A percentile compares a stretch with the other conserved stretches of the same genome.
These are phyloP conservation scores for Temnothorax rugatulus DNA, from an alignment of 2,888 invertebrate species.

Conservation along the genomic window DNA sequence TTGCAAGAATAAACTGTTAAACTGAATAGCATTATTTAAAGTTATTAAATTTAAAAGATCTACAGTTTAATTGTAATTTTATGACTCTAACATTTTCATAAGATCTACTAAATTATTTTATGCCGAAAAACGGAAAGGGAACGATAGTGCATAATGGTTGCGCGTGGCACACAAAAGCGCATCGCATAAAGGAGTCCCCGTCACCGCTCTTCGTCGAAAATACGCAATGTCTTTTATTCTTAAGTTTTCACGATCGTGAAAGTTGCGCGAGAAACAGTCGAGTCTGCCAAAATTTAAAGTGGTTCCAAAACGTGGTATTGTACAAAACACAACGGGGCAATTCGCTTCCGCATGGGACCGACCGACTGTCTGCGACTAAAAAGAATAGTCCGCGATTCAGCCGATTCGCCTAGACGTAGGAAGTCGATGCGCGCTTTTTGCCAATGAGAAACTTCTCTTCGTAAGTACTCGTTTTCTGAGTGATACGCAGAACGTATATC, in stretches of 20 bases:
- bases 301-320: constrained; percentile 67
- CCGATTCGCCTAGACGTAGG: constrained; percentile 69
- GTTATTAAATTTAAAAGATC: neutral
- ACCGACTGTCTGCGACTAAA: constrained; percentile 61
- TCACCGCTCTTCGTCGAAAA: constrained; percentile 52
- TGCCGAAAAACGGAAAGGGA: neutral
- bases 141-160: constrained; percentile 6
- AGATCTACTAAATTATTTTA: constrained; percentile 8
- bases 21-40: neutral
- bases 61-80: neutral
- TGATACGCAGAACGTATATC: constrained; percentile 37
- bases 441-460: constrained; percentile 47
- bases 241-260: constrained; percentile 71
- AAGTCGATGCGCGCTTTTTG: constrained; percentile 64
- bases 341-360: constrained; percentile 50
- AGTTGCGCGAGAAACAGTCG: constrained; percentile 62
- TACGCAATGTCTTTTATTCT: constrained; percentile 74
- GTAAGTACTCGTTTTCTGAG: constrained; percentile 58
- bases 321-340: constrained; percentile 54
- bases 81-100: neutral
- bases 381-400: constrained; percentile 65
- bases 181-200: constrained; percentile 3
- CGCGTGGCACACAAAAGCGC: constrained; percentile 16
- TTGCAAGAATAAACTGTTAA: neutral
- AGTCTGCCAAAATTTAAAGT: constrained; percentile 77